Percentiles rank a stretch among this genome's conserved stretches.
These are phyloP conservation scores for Petrocephalus zakoni DNA, from an alignment of 2,113 vertebrate species.

Conservation along the genomic window DNA sequence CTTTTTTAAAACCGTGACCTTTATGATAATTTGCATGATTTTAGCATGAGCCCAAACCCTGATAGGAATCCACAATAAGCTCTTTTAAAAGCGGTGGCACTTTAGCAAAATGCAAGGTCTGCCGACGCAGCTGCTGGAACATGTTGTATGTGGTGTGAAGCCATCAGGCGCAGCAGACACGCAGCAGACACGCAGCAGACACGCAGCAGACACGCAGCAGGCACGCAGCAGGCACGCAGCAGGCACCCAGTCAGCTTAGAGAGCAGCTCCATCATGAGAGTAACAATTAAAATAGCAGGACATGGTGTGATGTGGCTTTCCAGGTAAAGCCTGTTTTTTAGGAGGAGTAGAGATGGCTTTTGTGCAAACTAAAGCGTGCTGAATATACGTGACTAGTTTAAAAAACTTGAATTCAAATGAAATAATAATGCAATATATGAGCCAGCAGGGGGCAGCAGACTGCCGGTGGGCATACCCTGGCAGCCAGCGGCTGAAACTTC, in stretches of 20 bases:
- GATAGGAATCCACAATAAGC: background rate
- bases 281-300: background rate
- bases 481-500: conserved; percentile 86
- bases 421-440: background rate
- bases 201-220: no score
- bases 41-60: background rate
- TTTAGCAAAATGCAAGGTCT: background rate
- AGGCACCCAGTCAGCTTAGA: no score
- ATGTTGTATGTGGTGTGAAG: no score
- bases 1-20: background rate
- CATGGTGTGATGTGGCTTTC: background rate
- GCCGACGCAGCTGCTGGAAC: background rate
- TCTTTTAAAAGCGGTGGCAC: background rate
- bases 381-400: background rate
- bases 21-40: background rate
- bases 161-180: background rate
- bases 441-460: background rate
- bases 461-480: conserved; percentile 61
- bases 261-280: no score
- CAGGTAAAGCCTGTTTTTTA: background rate
- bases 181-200: background rate
- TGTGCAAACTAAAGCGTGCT: background rate
- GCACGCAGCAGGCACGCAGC: no score
- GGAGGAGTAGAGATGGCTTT: background rate
- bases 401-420: background rate